These are phyloP conservation scores for Tanaodytes sp. DNA, from an alignment of 2,888 invertebrate genomes.

Conservation along the genomic window DNA sequence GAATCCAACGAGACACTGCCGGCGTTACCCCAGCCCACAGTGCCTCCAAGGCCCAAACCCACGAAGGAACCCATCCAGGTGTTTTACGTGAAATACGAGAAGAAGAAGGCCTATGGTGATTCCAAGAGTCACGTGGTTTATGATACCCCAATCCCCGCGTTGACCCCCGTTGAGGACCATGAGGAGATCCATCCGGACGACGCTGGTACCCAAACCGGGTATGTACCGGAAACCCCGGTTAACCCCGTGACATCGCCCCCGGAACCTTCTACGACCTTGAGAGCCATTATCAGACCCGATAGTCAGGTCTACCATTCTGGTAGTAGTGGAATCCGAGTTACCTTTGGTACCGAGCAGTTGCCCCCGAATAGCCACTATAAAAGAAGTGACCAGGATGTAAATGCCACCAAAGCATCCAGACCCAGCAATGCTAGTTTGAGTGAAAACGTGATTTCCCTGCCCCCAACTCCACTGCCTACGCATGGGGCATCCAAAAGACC, in stretches of 20 bases:
- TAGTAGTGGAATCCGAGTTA: constrained; percentile 85
- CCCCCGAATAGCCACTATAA: constrained; percentile 71
- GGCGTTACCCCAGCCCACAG: constrained; percentile 74
- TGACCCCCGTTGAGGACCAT: constrained; percentile 81
- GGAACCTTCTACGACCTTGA: constrained; percentile 83
- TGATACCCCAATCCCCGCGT: constrained; percentile 85
- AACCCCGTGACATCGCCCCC: constrained; percentile 74
- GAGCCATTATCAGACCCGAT: constrained; percentile 89
- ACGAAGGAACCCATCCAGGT: constrained; percentile 91
- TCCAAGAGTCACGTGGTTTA: constrained; percentile 83
- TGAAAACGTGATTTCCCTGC: constrained; percentile 51
- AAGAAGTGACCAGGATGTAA: constrained; percentile 63
- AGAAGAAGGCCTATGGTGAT: constrained; percentile 82
- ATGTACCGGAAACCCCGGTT: constrained; percentile 71
- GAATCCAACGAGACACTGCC: constrained; percentile 87
- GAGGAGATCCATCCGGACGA: constrained; percentile 72
- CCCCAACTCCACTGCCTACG: constrained; percentile 57
- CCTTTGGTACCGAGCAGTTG: constrained; percentile 81
- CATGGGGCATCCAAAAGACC: constrained; percentile 68
- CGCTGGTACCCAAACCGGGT: constrained; percentile 74
- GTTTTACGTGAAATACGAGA: constrained; percentile 90
- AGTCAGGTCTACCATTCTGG: constrained; percentile 86
- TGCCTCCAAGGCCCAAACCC: constrained; percentile 70
- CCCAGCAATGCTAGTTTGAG: constrained; percentile 4
- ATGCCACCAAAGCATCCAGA: neutral